Base-by-base conservation (phyloP, 2,113 vertebrate species). In the Gobius niger region DNA sequence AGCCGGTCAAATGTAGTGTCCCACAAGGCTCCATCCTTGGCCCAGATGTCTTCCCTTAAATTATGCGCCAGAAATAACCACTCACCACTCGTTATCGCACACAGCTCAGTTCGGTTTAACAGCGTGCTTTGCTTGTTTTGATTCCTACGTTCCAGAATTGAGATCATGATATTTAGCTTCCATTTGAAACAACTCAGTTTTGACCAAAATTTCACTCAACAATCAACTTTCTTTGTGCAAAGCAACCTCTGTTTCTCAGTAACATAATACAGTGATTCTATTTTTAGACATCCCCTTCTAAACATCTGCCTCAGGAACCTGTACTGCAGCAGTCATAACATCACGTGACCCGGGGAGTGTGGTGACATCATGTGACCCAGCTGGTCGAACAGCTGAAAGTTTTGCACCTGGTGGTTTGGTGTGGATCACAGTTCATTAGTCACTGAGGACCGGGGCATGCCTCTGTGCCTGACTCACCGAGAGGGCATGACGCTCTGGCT, bases 391-490 rank as follows among this genome's bases (percentile, higher is more conserved):
- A 84, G 81, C 88, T 87, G 83, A 70, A 51, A 69, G 73, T 40
- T 64, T 70, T 62, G 75, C 78, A 76, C 82, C 75, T 75, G 73
- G 56, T 81, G 68, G 72, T 77, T 79, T 64, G 70, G 65, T 75
- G 82, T 87, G 84, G 80, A 82, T 82, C 77, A 66, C 72, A 78
- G 52, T 57, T 82, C 75, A 82, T 83, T 76, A 83, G 65, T 81
- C 73, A 77, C 53, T 1, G 13, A 60, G 0, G 12, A 47, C 67
- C 76, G 70, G 68, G 64, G 72, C 68, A 64, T 72, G 49, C n/a
- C 73, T 83, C 44, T 73, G 70, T 68, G 67, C 34, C 63, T 66
- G 70, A 34, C 67, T 4, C 5, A 81, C 13, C 62, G 1, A 8
- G 11, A 63, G 42, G 44, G 61, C 34, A 60, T 8, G 54, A 11